Base-by-base conservation (phyloP, 2,888 invertebrate species). In the Isoperla grammatica region DNA sequence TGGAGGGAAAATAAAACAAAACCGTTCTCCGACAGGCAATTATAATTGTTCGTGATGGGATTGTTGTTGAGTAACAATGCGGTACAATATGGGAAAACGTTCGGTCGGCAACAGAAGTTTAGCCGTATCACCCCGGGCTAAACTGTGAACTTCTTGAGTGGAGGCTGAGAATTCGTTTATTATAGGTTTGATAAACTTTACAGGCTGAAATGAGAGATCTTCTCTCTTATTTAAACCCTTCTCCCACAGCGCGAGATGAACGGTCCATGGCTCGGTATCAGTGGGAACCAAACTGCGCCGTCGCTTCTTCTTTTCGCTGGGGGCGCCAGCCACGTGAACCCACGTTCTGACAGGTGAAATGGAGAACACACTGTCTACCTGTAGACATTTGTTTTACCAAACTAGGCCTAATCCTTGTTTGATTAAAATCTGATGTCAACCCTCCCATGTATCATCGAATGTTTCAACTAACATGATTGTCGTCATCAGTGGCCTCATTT, bases 31-130 rank as follows among this genome's bases (percentile, higher is more conserved):
- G 53, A 53, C 39, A 53, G 55, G 50, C 56, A 60, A 60, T 60
- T 60, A 60, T 60, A 60, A 60, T 60, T 60, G 60, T 56, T 60
- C 50, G 48, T 46, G 46, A 56, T 60, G 60, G 59, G 43, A 54
- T 57, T 48, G 37, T 39, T 40, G 43, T 45, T 46, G 56, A 45
- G 46, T 57, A 57, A 57, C 46, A 57, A 57, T 57, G 46, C 46
- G 37, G 56, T 42, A 42, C 60, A 50, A 56, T 60, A 60, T 60
- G 60, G 60, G 60, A 60, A 60, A 60, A 60, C 49, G 58, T 43
- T 48, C 46, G 19, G 40, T 56, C 23, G 15, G 9, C 42, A 43
- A 50, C 46, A 48, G 57, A 40, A 48, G 35, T 48, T 45, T 46
- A 43, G 29, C 29, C 29, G 29, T 29, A 29, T 29, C 29, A 29